These are phyloP conservation scores for Drosophila vallismaia DNA, from an alignment of 2,888 invertebrate genomes.

Conservation along the genomic window DNA sequence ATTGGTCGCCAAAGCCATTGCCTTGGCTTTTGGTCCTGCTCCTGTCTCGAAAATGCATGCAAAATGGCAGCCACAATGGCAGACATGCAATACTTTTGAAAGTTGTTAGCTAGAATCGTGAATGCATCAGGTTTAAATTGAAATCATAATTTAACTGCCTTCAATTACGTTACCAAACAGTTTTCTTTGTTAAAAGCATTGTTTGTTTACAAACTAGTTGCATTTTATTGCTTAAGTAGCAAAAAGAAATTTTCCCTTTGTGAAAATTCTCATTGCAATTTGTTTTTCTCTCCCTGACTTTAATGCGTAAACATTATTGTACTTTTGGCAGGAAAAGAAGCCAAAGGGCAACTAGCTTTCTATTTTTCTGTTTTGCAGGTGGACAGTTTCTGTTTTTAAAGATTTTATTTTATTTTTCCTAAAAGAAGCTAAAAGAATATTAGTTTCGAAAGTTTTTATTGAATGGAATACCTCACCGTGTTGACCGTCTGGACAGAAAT, in stretches of 20 bases:
- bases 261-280: conserved; percentile 8
- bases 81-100: conserved; percentile 6
- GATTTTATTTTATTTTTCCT: conserved; percentile 12
- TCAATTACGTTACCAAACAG: too few relatives aligned
- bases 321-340: conserved; percentile 45
- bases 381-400: neutral
- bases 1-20: conserved; percentile 34
- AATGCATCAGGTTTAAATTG: conserved; percentile 44
- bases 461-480: neutral
- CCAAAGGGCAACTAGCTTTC: neutral
- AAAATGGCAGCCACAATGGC: conserved; percentile 54
- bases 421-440: conserved; percentile 17
- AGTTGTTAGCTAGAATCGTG: conserved; percentile 17
- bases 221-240: conserved; percentile 18
- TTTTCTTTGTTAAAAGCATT: too few relatives aligned
- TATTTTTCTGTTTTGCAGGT: conserved; percentile 2
- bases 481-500: neutral
- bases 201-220: neutral
- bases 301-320: conserved; percentile 59
- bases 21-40: conserved; percentile 7
- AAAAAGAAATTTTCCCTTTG: conserved; percentile 37
- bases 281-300: conserved; percentile 41
- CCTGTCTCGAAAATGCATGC: conserved; percentile 58
- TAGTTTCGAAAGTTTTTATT: conserved; percentile 10
- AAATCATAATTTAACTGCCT: conserved; percentile 49